These are phyloP conservation scores for Xestia c-nigrum DNA, from an alignment of 2,888 invertebrate genomes.

Conservation along the genomic window DNA sequence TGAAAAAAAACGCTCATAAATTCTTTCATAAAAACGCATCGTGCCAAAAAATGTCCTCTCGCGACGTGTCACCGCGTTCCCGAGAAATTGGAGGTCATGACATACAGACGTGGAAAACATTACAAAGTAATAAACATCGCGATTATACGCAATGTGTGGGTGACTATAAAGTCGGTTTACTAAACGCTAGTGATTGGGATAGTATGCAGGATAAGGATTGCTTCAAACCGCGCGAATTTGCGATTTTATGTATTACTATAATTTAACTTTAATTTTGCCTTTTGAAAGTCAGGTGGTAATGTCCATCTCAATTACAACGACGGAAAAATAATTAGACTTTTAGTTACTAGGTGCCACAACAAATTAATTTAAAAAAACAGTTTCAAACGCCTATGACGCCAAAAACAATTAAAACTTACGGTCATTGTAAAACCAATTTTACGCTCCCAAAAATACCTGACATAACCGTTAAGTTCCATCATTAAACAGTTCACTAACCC, in stretches of 20 bases:
- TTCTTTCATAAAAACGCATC: slow-evolving; percentile 38
- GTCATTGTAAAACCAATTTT: slow-evolving; percentile 36
- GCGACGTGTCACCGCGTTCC: slow-evolving; percentile 25
- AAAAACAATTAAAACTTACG: slow-evolving; percentile 42
- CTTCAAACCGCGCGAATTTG: slow-evolving; percentile 16
- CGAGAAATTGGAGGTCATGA: slow-evolving; percentile 37
- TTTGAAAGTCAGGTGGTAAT: neutral
- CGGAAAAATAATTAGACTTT: neutral
- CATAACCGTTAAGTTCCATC: slow-evolving; percentile 39
- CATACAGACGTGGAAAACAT: slow-evolving; percentile 33
- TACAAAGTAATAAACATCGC: slow-evolving; percentile 36
- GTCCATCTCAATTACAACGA: neutral
- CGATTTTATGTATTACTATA: neutral
- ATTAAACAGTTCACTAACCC: slow-evolving; percentile 62
- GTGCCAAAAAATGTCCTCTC: slow-evolving; percentile 29
- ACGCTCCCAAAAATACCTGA: slow-evolving; percentile 51
- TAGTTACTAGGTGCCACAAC: neutral
- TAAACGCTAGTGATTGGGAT: slow-evolving; percentile 47
- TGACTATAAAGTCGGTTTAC: slow-evolving; percentile 41
- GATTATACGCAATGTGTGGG: slow-evolving; percentile 54
- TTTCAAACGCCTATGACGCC: slow-evolving; percentile 10
- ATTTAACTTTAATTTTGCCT: neutral
- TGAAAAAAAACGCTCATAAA: slow-evolving; percentile 20
- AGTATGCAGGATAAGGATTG: slow-evolving; percentile 32
- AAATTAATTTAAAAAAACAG: slow-evolving; percentile 37